These are phyloP conservation scores for Solenopsis invicta DNA, from an alignment of 1,140 invertebrate genomes.

Conservation along the genomic window DNA sequence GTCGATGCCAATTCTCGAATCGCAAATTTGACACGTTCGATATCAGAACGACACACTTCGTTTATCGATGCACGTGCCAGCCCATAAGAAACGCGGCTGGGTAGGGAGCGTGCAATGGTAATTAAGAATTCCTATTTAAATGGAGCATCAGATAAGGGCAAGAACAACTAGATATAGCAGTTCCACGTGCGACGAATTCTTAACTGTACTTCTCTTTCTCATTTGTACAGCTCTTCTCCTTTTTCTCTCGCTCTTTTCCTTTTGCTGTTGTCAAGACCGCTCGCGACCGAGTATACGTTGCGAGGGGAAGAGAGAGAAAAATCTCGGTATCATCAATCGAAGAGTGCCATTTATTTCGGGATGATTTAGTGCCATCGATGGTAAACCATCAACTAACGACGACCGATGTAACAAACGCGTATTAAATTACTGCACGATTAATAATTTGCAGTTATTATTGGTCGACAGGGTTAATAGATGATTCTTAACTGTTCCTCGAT, in stretches of 20 bases:
- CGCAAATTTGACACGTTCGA: background rate
- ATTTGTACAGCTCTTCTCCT: background rate
- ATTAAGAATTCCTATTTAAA: conserved; percentile 83
- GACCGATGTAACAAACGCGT: background rate
- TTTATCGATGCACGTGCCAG: conserved; percentile 31
- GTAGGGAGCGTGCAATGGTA: conserved; percentile 76
- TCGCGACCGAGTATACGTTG: background rate
- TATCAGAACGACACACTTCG: background rate
- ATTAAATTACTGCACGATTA: conserved; percentile 41
- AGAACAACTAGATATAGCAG: conserved; percentile 79
- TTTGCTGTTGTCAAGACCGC: conserved; percentile 4
- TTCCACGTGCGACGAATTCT: conserved; percentile 81
- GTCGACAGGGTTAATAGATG: background rate
- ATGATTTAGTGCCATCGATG: conserved; percentile 1
- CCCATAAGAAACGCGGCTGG: conserved; percentile 48
- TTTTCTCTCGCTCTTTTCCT: conserved; percentile 27
- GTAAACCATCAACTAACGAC: background rate
- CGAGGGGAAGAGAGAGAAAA: background rate
- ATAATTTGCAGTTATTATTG: conserved; percentile 31
- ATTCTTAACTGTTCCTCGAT: conserved; percentile 25
- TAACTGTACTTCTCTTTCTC: conserved; percentile 78
- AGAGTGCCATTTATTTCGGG: conserved; percentile 30
- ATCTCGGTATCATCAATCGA: conserved; percentile 15
- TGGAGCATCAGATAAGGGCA: conserved; percentile 82
- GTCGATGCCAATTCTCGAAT: background rate